phyloP scores from a whole-genome alignment of 2,113 vertebrate species.

The Cyrtonyx montezumae region DNA sequence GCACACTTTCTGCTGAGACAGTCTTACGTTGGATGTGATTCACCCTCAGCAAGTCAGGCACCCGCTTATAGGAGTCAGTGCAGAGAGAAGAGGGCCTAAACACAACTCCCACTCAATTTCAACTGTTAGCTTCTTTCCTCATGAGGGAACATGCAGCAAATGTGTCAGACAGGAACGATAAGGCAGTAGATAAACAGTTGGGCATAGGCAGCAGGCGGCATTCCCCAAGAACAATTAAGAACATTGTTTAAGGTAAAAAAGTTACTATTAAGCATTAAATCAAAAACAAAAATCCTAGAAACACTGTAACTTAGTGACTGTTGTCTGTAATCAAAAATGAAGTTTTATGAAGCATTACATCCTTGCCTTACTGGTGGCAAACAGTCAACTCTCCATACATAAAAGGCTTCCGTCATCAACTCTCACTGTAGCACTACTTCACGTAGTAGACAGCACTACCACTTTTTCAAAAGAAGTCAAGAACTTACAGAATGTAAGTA shows the following conservation, averaged over 20 bases:
- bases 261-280: background rate
- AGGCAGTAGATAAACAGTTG: background rate
- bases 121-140: background rate
- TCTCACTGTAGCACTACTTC: background rate
- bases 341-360: background rate
- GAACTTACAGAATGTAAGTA: background rate
- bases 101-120: background rate
- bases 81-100: background rate
- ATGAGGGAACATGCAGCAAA: background rate
- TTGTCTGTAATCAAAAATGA: background rate
- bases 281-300: background rate
- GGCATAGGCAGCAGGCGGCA: rapidly evolving
- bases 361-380: background rate
- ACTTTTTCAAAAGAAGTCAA: background rate
- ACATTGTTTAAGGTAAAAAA: background rate
- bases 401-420: background rate
- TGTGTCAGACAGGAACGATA: background rate
- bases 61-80: rapidly evolving
- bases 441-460: background rate
- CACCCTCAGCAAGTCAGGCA: background rate
- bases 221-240: background rate
- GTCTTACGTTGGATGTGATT: background rate
- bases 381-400: background rate
- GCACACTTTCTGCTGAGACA: too few species aligned
- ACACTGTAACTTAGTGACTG: background rate